These are phyloP conservation scores for Drosophila paranaensis DNA, from an alignment of 2,888 invertebrate species.

Conservation along the genomic window DNA sequence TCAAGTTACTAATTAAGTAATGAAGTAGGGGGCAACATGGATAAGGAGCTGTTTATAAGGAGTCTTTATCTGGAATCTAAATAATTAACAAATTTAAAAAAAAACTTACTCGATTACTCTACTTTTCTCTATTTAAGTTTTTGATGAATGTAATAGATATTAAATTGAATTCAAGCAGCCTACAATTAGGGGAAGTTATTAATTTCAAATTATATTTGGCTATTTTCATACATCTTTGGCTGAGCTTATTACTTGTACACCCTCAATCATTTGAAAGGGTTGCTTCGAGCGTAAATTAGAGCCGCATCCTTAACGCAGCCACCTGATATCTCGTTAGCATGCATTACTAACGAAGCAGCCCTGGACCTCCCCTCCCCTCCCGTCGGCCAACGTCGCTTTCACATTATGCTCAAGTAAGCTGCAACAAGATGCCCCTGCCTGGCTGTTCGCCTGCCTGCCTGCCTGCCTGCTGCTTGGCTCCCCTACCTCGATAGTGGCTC, in stretches of 20 bases:
- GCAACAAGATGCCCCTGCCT: slow-evolving; percentile 47
- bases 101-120: no score
- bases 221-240: slow-evolving; percentile 1
- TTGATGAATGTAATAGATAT: neutral
- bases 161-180: neutral
- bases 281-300: slow-evolving; percentile 37
- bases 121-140: neutral
- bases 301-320: slow-evolving; percentile 42
- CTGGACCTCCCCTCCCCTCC: neutral
- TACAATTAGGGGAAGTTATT: neutral
- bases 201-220: neutral
- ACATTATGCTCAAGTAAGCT: slow-evolving; percentile 39
- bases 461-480: neutral
- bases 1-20: no score
- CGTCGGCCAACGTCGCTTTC: neutral
- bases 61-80: neutral
- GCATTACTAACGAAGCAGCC: slow-evolving; percentile 62
- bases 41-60: no score
- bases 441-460: no score
- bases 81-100: neutral
- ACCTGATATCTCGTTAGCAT: slow-evolving; percentile 78
- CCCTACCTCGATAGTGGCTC: slow-evolving; percentile 48
- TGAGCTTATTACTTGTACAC: neutral
- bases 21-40: no score
- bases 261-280: slow-evolving; percentile 24